Evolutionary conservation across 2,797 vertebrate species (phyloP), one percentile per base, ranked within the genome.

Genomic region (Dicrostonyx torquatus): DNA sequence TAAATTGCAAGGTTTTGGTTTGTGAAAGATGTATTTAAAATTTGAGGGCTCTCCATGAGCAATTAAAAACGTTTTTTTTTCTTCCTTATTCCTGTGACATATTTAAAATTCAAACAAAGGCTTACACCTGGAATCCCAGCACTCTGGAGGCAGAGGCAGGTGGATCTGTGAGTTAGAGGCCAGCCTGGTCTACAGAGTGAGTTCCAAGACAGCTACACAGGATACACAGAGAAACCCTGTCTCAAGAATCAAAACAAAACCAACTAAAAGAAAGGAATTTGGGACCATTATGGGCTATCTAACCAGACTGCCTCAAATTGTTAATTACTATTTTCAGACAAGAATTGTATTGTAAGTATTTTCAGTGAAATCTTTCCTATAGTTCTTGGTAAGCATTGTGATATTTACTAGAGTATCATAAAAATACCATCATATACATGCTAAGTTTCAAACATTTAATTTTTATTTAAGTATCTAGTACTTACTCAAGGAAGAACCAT

Each of bases 401-500:
- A 78, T 26, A 70, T 8, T 11, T 83, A 80, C 55, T 50, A 53
- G 9, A 89, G 26, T 58, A 72, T 45, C 55, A 84, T 66, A 77
- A 77, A 60, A 68, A 55, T 29, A 48, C 6, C 73, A 72, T 48
- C 76, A 91, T 22, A 45, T 37, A 58, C 20, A 53, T 1, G 13
- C n/a, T 87, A 48, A 86, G 13, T 68, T 89, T 84, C 80, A 58
- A 94, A 73, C 24, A n/a, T 77, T 58, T 8, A 37, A 84, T 85
- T 0, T 62, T 66, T 73, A 45, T 43, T 85, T 95, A 66, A 94
- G 87, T 72, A 92, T 77, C 12, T 43, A 82, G 82, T 98, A 99
- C 99, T 99, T 98, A 99, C 99, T 99, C 98, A 99, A 98, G 98
- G 99, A 99, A 98, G 99, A 98, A 98, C 99, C 99, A 60, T 99